Evolutionary conservation across 2,113 vertebrate genomes (phyloP).

Genomic region (Pitta sordida): DNA sequence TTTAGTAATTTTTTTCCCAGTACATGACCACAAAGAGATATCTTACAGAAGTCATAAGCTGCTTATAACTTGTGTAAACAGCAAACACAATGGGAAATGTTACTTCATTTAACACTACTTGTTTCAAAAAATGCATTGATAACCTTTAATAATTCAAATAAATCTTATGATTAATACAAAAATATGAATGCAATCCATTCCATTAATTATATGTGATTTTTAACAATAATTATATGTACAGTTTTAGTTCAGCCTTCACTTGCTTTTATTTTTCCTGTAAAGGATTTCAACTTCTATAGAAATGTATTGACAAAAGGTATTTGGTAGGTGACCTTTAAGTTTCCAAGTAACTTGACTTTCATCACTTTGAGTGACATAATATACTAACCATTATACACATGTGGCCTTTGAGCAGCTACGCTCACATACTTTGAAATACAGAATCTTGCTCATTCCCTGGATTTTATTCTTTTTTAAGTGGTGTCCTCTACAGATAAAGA

Average conservation of each 20-base stretch:
- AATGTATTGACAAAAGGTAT: not conserved
- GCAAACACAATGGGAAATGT: not conserved
- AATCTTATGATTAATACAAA: not conserved
- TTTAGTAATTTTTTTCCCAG: not conserved
- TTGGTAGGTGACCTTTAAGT: not conserved
- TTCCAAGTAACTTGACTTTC: not conserved
- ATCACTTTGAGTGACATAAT: not conserved
- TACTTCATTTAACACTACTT: not conserved
- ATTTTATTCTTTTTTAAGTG: not conserved
- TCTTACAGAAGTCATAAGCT: not conserved
- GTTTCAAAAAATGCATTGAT: not conserved
- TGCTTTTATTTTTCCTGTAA: not conserved
- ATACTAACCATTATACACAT: not conserved
- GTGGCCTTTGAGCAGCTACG: not conserved
- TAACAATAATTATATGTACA: not conserved
- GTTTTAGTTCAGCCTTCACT: not conserved
- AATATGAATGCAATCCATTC: not conserved
- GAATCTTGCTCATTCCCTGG: not conserved
- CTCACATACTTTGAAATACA: not conserved
- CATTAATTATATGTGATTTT: not conserved
- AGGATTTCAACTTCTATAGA: not conserved
- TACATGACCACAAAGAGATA: not conserved
- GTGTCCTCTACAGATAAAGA: not conserved
- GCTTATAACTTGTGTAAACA: not conserved
- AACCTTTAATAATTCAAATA: not conserved